Percentiles rank a stretch among this genome's conserved stretches.
phyloP scores from a whole-genome alignment of 2,888 invertebrate genomes.

The Agonopterix subpropinquella region DNA sequence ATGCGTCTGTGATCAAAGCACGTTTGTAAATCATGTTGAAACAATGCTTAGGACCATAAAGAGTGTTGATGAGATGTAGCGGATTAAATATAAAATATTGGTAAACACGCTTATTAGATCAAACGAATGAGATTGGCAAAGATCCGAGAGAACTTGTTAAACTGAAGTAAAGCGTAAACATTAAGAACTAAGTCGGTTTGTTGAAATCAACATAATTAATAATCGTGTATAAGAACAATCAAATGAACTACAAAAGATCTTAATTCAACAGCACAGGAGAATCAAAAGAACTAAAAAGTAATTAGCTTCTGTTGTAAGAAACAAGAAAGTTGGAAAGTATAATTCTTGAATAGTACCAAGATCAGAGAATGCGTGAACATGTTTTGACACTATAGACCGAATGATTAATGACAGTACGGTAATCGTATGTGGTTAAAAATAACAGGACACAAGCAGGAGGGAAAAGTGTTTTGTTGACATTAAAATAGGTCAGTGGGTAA shows the following conservation, averaged over 20 bases:
- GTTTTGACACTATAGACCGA: conserved; percentile 57
- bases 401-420: conserved; percentile 61
- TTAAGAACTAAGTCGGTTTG: neutral
- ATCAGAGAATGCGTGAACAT: conserved; percentile 57
- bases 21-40: conserved; percentile 46
- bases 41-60: conserved; percentile 30
- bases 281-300: conserved; percentile 23
- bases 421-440: conserved; percentile 54
- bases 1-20: conserved; percentile 55
- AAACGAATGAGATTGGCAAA: too few species aligned
- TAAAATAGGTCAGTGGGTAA: conserved; percentile 54
- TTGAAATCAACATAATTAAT: neutral
- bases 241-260: neutral
- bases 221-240: too few species aligned
- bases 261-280: neutral
- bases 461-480: conserved; percentile 34
- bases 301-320: conserved; percentile 29
- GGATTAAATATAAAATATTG: conserved; percentile 38
- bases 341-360: conserved; percentile 44
- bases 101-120: neutral
- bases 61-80: conserved; percentile 34
- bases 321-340: conserved; percentile 29
- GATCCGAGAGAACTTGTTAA: too few species aligned
- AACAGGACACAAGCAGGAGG: conserved; percentile 42
- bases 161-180: too few species aligned